Conservation (phyloP, 2,888 invertebrate species). For the Scaptomyza cyrtandrae region DNA sequence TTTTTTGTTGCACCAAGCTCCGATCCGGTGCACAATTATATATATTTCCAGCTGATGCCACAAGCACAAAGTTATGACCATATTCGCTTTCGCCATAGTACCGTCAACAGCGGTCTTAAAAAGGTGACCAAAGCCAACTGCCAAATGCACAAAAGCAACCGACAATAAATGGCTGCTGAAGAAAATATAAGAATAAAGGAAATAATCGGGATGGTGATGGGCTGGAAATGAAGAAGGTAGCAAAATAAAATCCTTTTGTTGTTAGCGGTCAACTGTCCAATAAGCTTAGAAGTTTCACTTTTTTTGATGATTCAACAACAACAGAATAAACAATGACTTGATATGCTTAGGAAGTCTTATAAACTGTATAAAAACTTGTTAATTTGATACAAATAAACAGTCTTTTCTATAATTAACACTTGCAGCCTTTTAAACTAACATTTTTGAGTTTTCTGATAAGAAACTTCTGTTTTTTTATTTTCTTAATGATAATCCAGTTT, state of each 20-base stretch:
- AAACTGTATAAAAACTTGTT: background rate
- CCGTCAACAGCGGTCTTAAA: conserved; percentile 18
- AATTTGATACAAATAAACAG: too few species aligned
- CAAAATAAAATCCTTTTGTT: conserved; percentile 22
- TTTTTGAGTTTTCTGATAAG: too few species aligned
- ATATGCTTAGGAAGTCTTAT: background rate
- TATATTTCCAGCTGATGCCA: conserved; percentile 39
- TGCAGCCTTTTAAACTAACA: too few species aligned
- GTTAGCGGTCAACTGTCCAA: conserved; percentile 11
- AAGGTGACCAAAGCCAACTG: conserved; percentile 60
- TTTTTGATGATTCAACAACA: conserved; percentile 15
- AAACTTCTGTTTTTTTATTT: too few species aligned
- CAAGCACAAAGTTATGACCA: conserved; percentile 34
- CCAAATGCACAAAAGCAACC: conserved; percentile 58
- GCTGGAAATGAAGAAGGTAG: conserved; percentile 1
- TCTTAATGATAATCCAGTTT: too few species aligned
- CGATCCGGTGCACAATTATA: conserved; percentile 40
- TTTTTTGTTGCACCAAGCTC: conserved; percentile 37
- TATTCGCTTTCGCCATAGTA: conserved; percentile 37
- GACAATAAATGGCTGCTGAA: conserved; percentile 54
- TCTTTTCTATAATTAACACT: too few species aligned
- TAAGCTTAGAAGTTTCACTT: conserved; percentile 12
- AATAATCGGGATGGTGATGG: background rate
- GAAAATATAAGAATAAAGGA: background rate
- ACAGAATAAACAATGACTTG: conserved; percentile 3